A percentile compares a stretch with the other conserved stretches of the same genome.
These are phyloP conservation scores for Leucoma salicis DNA, from an alignment of 2,888 invertebrate genomes.

Conservation along the genomic window DNA sequence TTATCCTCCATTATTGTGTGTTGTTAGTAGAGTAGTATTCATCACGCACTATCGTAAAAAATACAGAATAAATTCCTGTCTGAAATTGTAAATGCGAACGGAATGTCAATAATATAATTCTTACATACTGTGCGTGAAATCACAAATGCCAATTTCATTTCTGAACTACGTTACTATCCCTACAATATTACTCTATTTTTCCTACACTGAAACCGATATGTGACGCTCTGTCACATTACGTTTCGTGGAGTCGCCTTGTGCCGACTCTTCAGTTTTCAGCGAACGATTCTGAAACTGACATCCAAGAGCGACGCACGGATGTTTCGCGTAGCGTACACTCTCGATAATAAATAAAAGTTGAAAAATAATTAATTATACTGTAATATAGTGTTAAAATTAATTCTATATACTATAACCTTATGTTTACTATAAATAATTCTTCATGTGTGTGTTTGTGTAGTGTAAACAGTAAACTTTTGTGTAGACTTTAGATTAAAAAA, in stretches of 20 bases:
- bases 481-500: conserved; percentile 23
- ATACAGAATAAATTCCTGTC: no score
- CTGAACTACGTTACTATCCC: no score
- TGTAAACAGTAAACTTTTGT: conserved; percentile 20
- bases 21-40: no score
- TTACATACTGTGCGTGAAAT: no score
- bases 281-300: conserved; percentile 40
- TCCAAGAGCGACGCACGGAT: conserved; percentile 42
- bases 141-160: no score
- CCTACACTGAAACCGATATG: conserved; percentile 15
- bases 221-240: conserved; percentile 12
- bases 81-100: no score
- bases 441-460: conserved; percentile 26
- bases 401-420: conserved; percentile 1
- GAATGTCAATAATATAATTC: no score
- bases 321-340: conserved; percentile 11
- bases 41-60: no score
- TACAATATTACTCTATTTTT: no score
- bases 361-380: neutral
- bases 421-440: conserved; percentile 1
- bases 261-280: conserved; percentile 43
- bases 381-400: neutral
- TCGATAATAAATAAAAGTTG: conserved; percentile 14
- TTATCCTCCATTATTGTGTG: no score
- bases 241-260: conserved; percentile 16